Conservation (phyloP, 2,888 invertebrate genomes). For the Cerastis rubricosa region DNA sequence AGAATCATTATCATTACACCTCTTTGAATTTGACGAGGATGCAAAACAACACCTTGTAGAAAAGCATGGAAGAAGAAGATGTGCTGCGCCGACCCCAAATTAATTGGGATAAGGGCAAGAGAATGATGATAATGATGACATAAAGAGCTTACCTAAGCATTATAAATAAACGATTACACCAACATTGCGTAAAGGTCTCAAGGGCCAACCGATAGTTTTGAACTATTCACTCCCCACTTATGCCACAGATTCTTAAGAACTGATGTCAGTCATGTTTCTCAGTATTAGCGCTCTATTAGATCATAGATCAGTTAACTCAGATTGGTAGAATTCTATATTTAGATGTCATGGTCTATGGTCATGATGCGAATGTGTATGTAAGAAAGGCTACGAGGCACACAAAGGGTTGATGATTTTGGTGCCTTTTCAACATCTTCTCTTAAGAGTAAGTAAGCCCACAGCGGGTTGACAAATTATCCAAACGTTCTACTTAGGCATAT, state of each 20-base stretch:
- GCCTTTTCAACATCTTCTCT: too few relatives aligned
- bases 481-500: too few relatives aligned
- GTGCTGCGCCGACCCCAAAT: too few relatives aligned
- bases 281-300: conserved; percentile 67
- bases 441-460: too few relatives aligned
- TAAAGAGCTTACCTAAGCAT: not conserved
- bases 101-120: too few relatives aligned
- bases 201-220: conserved; percentile 8
- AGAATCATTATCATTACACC: too few relatives aligned
- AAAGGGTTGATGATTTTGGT: too few relatives aligned
- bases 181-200: conserved; percentile 16
- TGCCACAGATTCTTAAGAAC: conserved; percentile 72
- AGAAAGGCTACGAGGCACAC: not conserved
- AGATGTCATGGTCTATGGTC: not conserved
- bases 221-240: conserved; percentile 44
- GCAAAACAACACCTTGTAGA: too few relatives aligned
- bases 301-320: conserved; percentile 49
- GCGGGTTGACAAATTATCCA: too few relatives aligned
- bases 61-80: too few relatives aligned
- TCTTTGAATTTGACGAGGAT: too few relatives aligned
- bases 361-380: not conserved
- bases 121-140: too few relatives aligned
- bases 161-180: conserved; percentile 16
- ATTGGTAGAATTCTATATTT: conserved; percentile 17
- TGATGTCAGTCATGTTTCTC: conserved; percentile 80